Conservation (phyloP, 64 coral and sea anemone species). For the Montipora cactus region DNA sequence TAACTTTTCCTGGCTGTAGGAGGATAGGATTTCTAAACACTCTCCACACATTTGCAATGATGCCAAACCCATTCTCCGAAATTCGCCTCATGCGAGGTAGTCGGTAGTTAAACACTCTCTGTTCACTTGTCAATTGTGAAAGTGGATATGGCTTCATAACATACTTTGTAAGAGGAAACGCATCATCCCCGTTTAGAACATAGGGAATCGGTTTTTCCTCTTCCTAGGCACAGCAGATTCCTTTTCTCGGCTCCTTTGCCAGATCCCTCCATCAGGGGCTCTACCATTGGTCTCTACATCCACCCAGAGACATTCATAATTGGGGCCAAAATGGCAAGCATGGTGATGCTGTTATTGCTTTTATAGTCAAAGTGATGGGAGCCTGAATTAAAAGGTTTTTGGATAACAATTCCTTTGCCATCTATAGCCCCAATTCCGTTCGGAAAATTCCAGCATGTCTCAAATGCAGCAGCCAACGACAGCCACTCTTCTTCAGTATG, state of each 20-base stretch:
- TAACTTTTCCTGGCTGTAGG: conserved; percentile 6
- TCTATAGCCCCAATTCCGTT: conserved; percentile 23
- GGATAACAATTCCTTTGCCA: conserved; percentile 36
- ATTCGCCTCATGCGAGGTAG: conserved; percentile 36
- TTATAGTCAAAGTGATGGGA: conserved; percentile 36
- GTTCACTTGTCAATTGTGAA: background rate
- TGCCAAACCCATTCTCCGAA: conserved; percentile 54
- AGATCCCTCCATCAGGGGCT: no score
- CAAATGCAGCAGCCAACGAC: background rate
- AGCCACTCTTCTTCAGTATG: background rate
- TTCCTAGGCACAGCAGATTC: no score
- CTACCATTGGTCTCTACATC: no score
- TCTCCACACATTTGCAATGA: background rate
- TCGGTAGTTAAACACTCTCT: conserved; percentile 22
- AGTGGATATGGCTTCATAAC: no score
- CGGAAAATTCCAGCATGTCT: conserved; percentile 2
- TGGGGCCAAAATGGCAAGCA: background rate
- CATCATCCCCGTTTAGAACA: no score
- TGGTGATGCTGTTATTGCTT: conserved; percentile 34
- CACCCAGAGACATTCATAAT: no score
- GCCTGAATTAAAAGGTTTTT: conserved; percentile 4
- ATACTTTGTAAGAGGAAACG: no score
- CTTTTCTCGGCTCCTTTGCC: no score
- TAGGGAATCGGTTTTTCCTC: no score
- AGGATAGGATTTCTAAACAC: no score